phyloP scores from a whole-genome alignment of 1,140 invertebrate species.

The Aricia agestis region DNA sequence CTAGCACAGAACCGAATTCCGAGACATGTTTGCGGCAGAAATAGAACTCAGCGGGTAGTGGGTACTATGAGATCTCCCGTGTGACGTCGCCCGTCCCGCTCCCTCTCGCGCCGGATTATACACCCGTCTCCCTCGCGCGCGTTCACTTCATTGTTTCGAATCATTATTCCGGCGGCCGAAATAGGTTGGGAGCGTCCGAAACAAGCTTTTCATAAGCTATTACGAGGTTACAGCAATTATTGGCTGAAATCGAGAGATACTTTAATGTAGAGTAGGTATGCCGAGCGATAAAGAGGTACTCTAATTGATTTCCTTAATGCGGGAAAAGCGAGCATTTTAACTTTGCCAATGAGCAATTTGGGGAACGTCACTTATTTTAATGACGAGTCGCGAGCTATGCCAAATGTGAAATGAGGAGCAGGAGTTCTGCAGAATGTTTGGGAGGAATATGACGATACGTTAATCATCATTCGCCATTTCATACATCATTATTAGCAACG shows the following conservation, averaged over 20 bases:
- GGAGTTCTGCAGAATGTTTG: too few species aligned
- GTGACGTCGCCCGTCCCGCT: constrained; percentile 64
- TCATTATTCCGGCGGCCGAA: constrained; percentile 62
- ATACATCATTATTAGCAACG: too few species aligned
- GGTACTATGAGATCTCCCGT: constrained; percentile 65
- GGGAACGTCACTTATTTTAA: background rate
- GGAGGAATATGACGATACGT: too few species aligned
- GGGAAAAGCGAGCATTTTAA: background rate
- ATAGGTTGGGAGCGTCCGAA: constrained; percentile 70
- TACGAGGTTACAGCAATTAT: constrained; percentile 63
- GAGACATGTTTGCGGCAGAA: constrained; percentile 73
- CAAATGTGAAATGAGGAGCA: too few species aligned
- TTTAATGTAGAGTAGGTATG: constrained; percentile 13
- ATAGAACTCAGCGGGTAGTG: constrained; percentile 70
- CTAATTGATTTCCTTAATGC: background rate
- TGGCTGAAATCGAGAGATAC: constrained; percentile 31
- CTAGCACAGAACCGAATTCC: constrained; percentile 72
- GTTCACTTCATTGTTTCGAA: constrained; percentile 69
- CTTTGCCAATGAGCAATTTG: background rate
- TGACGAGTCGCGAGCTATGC: too few species aligned
- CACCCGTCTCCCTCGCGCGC: constrained; percentile 56
- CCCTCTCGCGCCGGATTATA: constrained; percentile 49
- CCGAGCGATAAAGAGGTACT: constrained; percentile 7
- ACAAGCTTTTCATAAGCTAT: constrained; percentile 62
- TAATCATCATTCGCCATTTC: too few species aligned